Evolutionary conservation across 2,113 vertebrate genomes (phyloP).

Genomic region (Psettodes erumei): DNA sequence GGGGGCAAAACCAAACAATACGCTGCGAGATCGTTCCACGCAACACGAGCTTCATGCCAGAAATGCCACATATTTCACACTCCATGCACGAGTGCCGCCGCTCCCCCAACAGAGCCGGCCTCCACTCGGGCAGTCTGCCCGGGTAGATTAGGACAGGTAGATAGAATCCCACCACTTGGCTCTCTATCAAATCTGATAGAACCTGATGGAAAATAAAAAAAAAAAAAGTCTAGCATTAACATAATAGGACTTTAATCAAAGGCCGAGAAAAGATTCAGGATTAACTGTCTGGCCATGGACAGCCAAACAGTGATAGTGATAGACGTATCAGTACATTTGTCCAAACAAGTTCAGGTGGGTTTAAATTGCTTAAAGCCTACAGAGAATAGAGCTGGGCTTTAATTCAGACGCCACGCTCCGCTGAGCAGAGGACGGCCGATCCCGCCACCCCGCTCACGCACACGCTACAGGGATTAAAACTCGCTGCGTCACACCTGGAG

Average conservation of each 20-base stretch:
- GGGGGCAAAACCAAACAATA: too few species aligned
- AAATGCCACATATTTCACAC: too few species aligned
- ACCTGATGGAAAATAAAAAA: too few species aligned
- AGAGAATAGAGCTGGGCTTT: constrained; percentile 8
- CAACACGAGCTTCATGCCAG: too few species aligned
- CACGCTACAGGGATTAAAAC: constrained; percentile 15
- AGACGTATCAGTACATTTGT: not conserved
- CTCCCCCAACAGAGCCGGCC: too few species aligned
- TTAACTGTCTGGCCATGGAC: not conserved
- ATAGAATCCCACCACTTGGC: too few species aligned
- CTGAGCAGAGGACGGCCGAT: constrained; percentile 7
- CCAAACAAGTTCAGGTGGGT: not conserved
- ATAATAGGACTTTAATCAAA: not conserved
- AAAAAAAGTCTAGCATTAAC: not conserved
- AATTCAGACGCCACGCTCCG: constrained; percentile 24
- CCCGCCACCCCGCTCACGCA: not conserved
- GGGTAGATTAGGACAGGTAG: too few species aligned
- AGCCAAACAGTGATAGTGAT: not conserved
- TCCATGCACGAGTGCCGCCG: too few species aligned
- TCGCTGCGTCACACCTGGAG: not conserved
- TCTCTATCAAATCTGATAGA: not conserved
- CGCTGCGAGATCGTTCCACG: too few species aligned
- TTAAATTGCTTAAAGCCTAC: not conserved
- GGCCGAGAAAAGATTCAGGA: not conserved
- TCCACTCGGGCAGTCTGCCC: too few species aligned